phyloP scores from a whole-genome alignment of 2,113 vertebrate genomes.

The Murina feae region DNA sequence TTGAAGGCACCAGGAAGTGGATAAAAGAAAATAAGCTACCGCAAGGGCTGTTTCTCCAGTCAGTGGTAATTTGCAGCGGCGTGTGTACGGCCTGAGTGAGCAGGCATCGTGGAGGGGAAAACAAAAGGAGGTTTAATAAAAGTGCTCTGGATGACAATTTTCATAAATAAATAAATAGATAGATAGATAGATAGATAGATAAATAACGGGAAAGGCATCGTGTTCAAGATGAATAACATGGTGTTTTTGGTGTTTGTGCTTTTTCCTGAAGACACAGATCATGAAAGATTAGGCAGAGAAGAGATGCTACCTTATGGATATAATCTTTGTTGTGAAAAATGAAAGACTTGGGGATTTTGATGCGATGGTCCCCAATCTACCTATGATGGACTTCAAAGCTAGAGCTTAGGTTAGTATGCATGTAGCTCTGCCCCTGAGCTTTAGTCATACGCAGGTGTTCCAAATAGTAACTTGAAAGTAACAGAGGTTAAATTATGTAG shows the following conservation, averaged over 20 bases:
- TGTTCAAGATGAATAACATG: neutral
- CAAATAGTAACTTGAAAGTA: neutral
- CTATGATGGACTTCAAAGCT: neutral
- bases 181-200: neutral
- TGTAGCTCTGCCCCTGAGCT: neutral
- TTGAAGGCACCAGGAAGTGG: conserved; percentile 32
- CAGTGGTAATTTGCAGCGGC: conserved; percentile 10
- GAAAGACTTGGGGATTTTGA: conserved; percentile 23
- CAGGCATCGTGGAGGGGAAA: neutral
- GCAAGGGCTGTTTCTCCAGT: conserved; percentile 20
- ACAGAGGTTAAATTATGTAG: neutral
- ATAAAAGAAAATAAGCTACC: conserved; percentile 42
- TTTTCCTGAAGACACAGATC: conserved; percentile 16
- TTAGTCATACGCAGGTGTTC: neutral
- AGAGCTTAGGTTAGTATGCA: neutral
- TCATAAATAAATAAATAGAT: conserved; percentile 31
- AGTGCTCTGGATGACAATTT: conserved; percentile 32
- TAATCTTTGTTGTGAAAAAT: conserved; percentile 54
- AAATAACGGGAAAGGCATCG: conserved; percentile 21
- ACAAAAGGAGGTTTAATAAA: conserved; percentile 17
- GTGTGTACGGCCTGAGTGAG: neutral
- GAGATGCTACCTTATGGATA: neutral
- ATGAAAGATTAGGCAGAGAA: conserved; percentile 13
- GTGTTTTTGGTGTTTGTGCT: neutral
- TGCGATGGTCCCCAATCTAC: neutral